Base-by-base conservation (phyloP, 2,888 invertebrate species). In the Scaptomyza reducta region DNA sequence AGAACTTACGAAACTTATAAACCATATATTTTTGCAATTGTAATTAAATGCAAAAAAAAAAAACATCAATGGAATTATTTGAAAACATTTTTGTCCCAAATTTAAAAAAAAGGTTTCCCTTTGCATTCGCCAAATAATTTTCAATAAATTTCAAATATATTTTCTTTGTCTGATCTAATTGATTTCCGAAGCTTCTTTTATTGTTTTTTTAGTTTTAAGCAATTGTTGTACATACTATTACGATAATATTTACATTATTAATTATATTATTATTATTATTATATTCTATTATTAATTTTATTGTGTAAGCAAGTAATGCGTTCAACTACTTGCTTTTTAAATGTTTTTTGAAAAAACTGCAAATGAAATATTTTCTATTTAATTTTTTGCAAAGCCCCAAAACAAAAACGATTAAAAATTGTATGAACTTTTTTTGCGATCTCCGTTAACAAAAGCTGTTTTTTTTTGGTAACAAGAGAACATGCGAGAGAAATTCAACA, bases 261-360 rank as follows among this genome's bases (percentile, higher is more conserved):
- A 49, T 66, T 51, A 33, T 65, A 70, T 57, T 79, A 70, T 68
- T 68, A 74, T 31, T 64, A 72, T 56, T 79, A 70, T 62, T 31
- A 31, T 72, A 64, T 75, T 76, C 71, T 69, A 50, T 38, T 73
- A 77, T 73, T 58, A 71, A 62, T 68, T 54, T 47, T 70, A 46
- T 63, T 61, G 46, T 40, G 50, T 75, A 77, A 59, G 74, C 65
- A 77, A 76, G 77, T 74, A 62, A 74, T 46, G 62, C 70, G 67
- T 64, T 55, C 70, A 77, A 86, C 84, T 88, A 88, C 88, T 88
- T 86, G 79, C 74, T 79, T 87, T 71, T 72, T 18, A 49, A 70
- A 68, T 87, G 83, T 88, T 89, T 87, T 88, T 82, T 87, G 85
- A 83, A 89, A 88, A 80, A 83, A 85, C 87, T 85, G 75, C 74